Evolutionary conservation across 2,888 invertebrate species (phyloP).

Genomic region (Melipona beecheii): DNA sequence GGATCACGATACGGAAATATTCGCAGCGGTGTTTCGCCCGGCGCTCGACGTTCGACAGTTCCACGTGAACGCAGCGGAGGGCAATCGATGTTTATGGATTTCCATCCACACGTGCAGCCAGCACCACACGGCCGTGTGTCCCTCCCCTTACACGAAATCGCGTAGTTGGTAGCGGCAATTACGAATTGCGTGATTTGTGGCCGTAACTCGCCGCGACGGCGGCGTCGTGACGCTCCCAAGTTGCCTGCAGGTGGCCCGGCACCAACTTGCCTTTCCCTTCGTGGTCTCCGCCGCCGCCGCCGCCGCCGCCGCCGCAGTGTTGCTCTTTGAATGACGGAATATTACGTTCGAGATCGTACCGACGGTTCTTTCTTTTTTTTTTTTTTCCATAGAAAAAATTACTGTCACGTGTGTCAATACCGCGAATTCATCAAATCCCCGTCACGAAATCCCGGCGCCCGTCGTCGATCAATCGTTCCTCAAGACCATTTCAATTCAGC

Average conservation of each 20-base stretch:
- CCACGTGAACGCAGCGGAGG: conserved; percentile 49
- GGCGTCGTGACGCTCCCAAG: conserved; percentile 83
- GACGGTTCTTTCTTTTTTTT: conserved; percentile 6
- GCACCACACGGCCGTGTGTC: conserved; percentile 20
- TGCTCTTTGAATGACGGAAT: conserved; percentile 76
- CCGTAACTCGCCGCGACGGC: conserved; percentile 83
- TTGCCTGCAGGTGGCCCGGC: conserved; percentile 81
- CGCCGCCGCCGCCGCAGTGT: conserved; percentile 24
- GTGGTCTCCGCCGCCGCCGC: conserved; percentile 42
- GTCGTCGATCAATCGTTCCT: not conserved
- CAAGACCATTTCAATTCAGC: conserved; percentile 20
- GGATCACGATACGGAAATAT: conserved; percentile 56
- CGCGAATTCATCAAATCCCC: conserved; percentile 55
- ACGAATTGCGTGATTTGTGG: conserved; percentile 84
- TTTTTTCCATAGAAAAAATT: conserved; percentile 55
- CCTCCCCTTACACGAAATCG: conserved; percentile 76
- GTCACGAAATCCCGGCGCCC: conserved; percentile 6
- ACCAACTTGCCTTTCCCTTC: conserved; percentile 78
- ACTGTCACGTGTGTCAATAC: conserved; percentile 62
- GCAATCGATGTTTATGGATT: conserved; percentile 82
- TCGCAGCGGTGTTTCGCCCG: conserved; percentile 9
- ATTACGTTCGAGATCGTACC: conserved; percentile 65
- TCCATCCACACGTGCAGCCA: conserved; percentile 73
- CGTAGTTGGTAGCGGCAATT: conserved; percentile 82
- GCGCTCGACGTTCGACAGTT: conserved; percentile 49